Percentiles rank a stretch among this genome's conserved stretches.
Conservation (phyloP, 1,140 invertebrate genomes). For the Rhagoletis pomonella region DNA sequence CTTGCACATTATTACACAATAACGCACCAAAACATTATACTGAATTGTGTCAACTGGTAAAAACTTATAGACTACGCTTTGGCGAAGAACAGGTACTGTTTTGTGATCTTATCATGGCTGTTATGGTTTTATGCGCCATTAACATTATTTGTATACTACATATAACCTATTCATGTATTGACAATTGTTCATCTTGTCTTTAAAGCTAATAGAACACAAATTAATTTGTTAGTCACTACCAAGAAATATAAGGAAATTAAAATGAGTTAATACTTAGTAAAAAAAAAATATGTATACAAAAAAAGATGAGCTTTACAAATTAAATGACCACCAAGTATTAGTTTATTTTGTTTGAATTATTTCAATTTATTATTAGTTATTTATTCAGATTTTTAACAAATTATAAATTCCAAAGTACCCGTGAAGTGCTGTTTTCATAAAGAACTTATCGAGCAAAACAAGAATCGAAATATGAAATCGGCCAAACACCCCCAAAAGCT, state of each 20-base stretch:
- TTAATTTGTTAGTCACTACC: background rate
- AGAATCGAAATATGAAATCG: too few relatives aligned
- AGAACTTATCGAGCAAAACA: too few relatives aligned
- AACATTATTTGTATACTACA: slow-evolving; percentile 80
- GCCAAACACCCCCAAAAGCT: too few relatives aligned
- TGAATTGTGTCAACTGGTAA: background rate
- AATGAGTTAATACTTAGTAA: background rate
- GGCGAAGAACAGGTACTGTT: slow-evolving; percentile 81
- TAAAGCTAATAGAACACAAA: background rate
- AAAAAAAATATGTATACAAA: background rate
- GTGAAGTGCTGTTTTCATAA: too few relatives aligned
- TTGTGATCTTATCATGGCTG: slow-evolving; percentile 81
- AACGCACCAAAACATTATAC: background rate
- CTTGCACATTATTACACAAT: background rate
- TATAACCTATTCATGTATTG: slow-evolving; percentile 73
- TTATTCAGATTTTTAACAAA: too few relatives aligned
- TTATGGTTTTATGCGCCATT: slow-evolving; percentile 79
- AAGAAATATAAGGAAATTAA: background rate
- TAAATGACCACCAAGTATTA: too few relatives aligned
- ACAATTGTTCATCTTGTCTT: slow-evolving; percentile 59
- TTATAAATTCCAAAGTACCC: too few relatives aligned
- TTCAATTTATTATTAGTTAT: too few relatives aligned
- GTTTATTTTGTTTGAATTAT: too few relatives aligned
- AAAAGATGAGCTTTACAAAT: too few relatives aligned
- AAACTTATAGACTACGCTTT: slow-evolving; percentile 78